phyloP scores from a whole-genome alignment of 2,113 vertebrate species.

The Tonatia bakeri region DNA sequence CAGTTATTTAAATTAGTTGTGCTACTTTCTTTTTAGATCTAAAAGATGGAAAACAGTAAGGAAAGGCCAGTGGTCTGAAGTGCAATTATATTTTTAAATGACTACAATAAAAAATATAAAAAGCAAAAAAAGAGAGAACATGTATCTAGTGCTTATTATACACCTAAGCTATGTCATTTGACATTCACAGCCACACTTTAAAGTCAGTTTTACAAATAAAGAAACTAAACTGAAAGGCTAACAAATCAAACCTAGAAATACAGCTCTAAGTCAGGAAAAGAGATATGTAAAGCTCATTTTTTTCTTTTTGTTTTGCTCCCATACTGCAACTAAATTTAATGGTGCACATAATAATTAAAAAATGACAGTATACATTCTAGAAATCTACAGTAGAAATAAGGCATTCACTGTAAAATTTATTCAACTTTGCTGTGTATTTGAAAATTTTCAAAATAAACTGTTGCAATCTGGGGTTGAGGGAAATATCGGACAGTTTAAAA shows the following conservation, averaged over 20 bases:
- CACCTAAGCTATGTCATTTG: background rate
- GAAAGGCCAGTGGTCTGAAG: background rate
- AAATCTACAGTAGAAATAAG: background rate
- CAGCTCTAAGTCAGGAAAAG: background rate
- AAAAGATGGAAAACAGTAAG: background rate
- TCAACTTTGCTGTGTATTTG: background rate
- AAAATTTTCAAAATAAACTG: constrained; percentile 13
- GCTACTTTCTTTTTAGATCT: background rate
- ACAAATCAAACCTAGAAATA: background rate
- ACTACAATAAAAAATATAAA: background rate
- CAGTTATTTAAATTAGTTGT: background rate
- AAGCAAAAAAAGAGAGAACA: background rate
- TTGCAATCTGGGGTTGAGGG: background rate
- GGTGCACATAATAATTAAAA: background rate
- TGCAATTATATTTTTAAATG: background rate
- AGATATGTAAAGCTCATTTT: background rate
- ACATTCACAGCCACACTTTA: background rate
- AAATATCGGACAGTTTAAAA: background rate
- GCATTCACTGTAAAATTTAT: constrained; percentile 12
- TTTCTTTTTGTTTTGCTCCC: background rate
- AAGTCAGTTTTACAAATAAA: background rate
- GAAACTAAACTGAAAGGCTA: background rate
- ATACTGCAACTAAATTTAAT: background rate
- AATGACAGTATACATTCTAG: background rate
- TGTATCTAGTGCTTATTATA: background rate